Base-by-base conservation (phyloP, 1,140 invertebrate genomes). In the Hyposmocoma kahamanoa region DNA sequence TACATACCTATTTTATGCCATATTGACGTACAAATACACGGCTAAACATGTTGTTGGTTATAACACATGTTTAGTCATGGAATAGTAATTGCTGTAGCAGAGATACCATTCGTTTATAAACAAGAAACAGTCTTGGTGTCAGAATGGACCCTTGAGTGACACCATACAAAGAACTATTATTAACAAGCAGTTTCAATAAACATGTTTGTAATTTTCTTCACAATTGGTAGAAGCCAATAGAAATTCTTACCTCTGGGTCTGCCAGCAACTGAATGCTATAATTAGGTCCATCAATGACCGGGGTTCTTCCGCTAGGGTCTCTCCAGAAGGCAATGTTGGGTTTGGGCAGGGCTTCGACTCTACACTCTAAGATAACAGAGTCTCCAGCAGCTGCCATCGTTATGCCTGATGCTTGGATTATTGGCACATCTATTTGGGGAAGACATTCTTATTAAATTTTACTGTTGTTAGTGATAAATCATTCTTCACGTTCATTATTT, bases 301-400 rank as follows among this genome's bases (percentile, higher is more conserved):
- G 91, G 6, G 90, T 88, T 9, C 91, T 82, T 1, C 90, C 91
- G 52, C 90, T 89, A 19, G 90, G 90, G 62, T 94, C 93, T 41
- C 90, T 89, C 92, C 92, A 94, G 86, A 95, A 95, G 4, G 92
- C 89, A 53, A 94, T 90, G 59, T 92, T 92, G 0, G 94, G 93
- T 59, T 92, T 90, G 0, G 94, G 94, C 52, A 93, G 88, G 0
- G 93, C 91, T 56, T 92, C 91, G 6, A 95, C 92, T 9, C 89
- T 80, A 71, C 94, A 96, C 57, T 94, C 91, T 19, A 95, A 71
- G 2, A 90, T 90, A 0, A 92, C 92, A 1, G 91, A 88, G 59
- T 93, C 92, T 0, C 93, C 93, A 1, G 91, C 76, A 0, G 89
- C 88, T 0, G 92, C 92, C 79, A 93, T 91, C 8, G 92, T 93